These are phyloP conservation scores for Bombus pyrosoma DNA, from an alignment of 1,140 invertebrate species.

Conservation along the genomic window DNA sequence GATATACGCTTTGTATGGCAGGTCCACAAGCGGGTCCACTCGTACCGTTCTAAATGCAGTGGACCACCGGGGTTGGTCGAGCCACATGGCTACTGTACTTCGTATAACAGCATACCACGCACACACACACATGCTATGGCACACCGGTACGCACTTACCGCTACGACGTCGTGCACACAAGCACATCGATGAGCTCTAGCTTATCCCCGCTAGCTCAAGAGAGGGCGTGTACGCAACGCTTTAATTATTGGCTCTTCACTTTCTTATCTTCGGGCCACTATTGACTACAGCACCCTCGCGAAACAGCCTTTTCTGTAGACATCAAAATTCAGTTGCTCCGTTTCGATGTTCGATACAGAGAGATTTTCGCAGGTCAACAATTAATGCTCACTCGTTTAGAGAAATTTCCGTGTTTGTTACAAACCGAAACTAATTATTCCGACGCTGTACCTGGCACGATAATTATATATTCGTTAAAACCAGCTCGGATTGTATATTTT, in stretches of 20 bases:
- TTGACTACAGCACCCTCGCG: slow-evolving; percentile 28
- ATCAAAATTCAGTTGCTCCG: not conserved
- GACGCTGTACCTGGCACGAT: not conserved
- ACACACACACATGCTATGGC: not conserved
- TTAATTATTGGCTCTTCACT: slow-evolving; percentile 69
- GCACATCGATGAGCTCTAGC: slow-evolving; percentile 6
- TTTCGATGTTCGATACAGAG: not conserved
- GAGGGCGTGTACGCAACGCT: slow-evolving; percentile 62
- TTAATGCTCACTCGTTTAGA: not conserved
- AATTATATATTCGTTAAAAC: slow-evolving; percentile 20
- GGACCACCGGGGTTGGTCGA: slow-evolving; percentile 66
- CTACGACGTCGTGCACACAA: slow-evolving; percentile 3
- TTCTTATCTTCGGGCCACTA: slow-evolving; percentile 55
- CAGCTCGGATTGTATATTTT: no score
- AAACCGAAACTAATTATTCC: slow-evolving; percentile 16
- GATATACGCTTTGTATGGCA: slow-evolving; percentile 66
- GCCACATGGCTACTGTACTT: slow-evolving; percentile 66
- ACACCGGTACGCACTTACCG: slow-evolving; percentile 12
- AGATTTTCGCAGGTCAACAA: not conserved
- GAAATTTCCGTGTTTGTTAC: not conserved
- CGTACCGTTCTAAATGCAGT: slow-evolving; percentile 69
- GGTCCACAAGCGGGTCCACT: slow-evolving; percentile 63
- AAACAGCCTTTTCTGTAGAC: slow-evolving; percentile 17
- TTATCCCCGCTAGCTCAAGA: slow-evolving; percentile 57
- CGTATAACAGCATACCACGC: slow-evolving; percentile 43